phyloP scores from a whole-genome alignment of 2,113 vertebrate genomes.

The Cinclus mexicanus region DNA sequence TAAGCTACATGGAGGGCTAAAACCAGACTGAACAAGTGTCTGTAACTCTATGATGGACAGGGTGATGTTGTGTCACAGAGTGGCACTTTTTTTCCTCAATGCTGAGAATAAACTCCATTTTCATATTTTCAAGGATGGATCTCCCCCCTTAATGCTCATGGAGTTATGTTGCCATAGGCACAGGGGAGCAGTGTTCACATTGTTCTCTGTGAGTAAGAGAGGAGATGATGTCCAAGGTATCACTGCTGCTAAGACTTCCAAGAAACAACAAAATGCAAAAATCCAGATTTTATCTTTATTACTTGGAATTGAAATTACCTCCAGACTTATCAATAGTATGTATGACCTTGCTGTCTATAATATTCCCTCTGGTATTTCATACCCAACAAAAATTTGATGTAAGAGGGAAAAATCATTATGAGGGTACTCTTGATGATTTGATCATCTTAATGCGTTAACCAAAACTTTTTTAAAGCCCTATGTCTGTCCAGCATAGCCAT shows the following conservation, averaged over 20 bases:
- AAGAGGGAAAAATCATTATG: neutral
- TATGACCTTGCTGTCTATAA: conserved; percentile 35
- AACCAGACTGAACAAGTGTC: neutral
- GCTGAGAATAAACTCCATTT: neutral
- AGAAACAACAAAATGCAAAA: conserved; percentile 22
- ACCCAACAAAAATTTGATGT: conserved; percentile 13
- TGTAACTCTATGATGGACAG: neutral
- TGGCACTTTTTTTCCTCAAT: neutral
- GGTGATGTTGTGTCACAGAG: neutral
- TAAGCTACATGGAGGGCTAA: neutral
- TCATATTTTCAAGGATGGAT: neutral
- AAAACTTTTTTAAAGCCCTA: conserved; percentile 1
- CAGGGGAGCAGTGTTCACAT: neutral
- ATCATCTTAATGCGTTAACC: neutral
- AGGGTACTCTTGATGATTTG: neutral
- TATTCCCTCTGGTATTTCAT: conserved; percentile 44
- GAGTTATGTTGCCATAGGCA: neutral
- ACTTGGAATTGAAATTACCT: neutral
- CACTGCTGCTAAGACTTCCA: neutral
- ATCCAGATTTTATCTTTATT: conserved; percentile 27
- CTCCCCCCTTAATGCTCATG: neutral
- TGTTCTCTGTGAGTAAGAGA: neutral
- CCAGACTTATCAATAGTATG: neutral
- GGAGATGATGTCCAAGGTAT: neutral
- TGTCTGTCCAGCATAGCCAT: neutral